Percentiles rank a stretch among this genome's conserved stretches.
Evolutionary conservation across 2,888 invertebrate species (phyloP).

Genomic region (Cephus rjabovi): DNA sequence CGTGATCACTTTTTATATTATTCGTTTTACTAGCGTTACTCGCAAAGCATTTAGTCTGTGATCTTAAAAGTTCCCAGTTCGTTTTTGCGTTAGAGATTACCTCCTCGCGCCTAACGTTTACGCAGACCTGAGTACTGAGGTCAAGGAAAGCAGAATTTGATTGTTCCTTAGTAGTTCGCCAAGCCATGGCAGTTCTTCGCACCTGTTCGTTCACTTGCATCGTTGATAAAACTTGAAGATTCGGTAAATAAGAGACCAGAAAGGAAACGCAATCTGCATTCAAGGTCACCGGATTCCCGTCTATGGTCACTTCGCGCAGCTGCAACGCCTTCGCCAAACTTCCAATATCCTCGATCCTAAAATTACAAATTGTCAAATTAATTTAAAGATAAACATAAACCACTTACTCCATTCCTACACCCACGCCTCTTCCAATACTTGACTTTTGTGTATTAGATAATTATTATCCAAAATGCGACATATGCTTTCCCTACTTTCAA

Average conservation of each 20-base stretch:
- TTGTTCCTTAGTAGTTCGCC: slow-evolving; percentile 83
- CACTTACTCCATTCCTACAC: slow-evolving; percentile 1
- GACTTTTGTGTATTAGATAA: not conserved
- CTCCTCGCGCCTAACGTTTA: slow-evolving; percentile 79
- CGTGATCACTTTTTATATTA: slow-evolving; percentile 41
- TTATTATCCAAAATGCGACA: not conserved
- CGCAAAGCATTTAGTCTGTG: slow-evolving; percentile 74
- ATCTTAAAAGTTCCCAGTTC: slow-evolving; percentile 86
- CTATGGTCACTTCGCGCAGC: slow-evolving; percentile 86
- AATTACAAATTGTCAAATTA: slow-evolving; percentile 23
- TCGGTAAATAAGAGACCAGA: slow-evolving; percentile 83
- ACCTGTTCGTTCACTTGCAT: slow-evolving; percentile 86
- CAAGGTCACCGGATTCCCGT: slow-evolving; percentile 85
- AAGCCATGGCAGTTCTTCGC: slow-evolving; percentile 81
- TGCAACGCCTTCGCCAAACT: slow-evolving; percentile 82
- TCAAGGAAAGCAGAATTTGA: slow-evolving; percentile 77
- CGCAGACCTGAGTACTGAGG: slow-evolving; percentile 71
- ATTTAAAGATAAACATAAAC: not conserved
- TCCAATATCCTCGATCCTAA: slow-evolving; percentile 87
- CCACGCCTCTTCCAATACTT: not conserved
- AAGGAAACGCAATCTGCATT: slow-evolving; percentile 87
- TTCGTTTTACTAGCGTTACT: slow-evolving; percentile 42
- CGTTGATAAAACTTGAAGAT: slow-evolving; percentile 78
- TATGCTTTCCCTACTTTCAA: not conserved
- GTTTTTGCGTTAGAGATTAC: slow-evolving; percentile 87